Percentiles rank a stretch among this genome's conserved stretches.
Evolutionary conservation across 1,140 invertebrate genomes (phyloP).

Genomic region (Oscheius sp.): DNA sequence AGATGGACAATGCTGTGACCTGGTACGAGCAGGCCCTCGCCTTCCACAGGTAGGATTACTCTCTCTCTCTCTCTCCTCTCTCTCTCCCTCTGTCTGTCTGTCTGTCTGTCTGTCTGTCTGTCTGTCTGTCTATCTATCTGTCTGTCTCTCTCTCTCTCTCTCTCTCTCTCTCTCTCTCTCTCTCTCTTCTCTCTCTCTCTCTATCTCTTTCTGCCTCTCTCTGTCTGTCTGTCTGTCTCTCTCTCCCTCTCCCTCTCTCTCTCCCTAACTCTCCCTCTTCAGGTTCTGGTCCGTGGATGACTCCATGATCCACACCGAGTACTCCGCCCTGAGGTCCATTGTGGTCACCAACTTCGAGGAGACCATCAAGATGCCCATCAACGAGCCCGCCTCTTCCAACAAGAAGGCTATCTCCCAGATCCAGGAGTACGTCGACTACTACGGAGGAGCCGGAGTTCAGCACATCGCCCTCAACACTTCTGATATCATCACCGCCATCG

Average conservation of each 20-base stretch:
- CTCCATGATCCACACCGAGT: constrained; percentile 89
- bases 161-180: no score
- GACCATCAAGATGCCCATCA: constrained; percentile 96
- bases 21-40: constrained; percentile 91
- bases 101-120: no score
- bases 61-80: not conserved
- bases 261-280: not conserved
- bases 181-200: no score
- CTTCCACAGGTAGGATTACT: constrained; percentile 76
- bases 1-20: constrained; percentile 81
- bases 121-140: no score
- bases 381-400: constrained; percentile 92
- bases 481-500: constrained; percentile 82
- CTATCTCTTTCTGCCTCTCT: no score
- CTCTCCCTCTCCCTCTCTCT: not conserved
- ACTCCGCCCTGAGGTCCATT: constrained; percentile 88
- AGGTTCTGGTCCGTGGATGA: constrained; percentile 97
- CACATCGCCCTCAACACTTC: constrained; percentile 93
- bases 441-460: constrained; percentile 93
- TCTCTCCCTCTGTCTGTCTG: no score
- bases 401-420: constrained; percentile 85
- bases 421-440: constrained; percentile 96
- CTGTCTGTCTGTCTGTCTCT: no score
- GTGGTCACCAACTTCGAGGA: constrained; percentile 97
- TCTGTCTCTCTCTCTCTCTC: no score